Evolutionary conservation across 2,797 vertebrate species (phyloP).

Genomic region (Karalla daura): DNA sequence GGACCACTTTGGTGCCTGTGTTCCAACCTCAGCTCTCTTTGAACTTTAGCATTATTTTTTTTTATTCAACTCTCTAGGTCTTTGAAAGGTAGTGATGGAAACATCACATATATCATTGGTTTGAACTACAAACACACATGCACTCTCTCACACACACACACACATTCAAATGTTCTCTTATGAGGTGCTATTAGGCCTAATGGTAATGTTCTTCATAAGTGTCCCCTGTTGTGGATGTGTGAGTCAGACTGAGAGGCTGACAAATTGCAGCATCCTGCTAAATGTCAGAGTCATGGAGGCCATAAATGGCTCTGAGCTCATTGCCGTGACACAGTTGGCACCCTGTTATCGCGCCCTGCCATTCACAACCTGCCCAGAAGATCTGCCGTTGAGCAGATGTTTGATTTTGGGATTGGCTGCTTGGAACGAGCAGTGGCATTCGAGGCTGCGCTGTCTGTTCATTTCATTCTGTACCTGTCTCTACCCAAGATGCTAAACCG

Average conservation of each 20-base stretch:
- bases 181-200: conserved; percentile 62
- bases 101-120: conserved; percentile 37
- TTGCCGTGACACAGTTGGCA: conserved; percentile 75
- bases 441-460: conserved; percentile 13
- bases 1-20: conserved; percentile 1
- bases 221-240: conserved; percentile 63
- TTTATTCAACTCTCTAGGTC: conserved; percentile 10
- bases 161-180: conserved; percentile 34
- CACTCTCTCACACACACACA: conserved; percentile 14
- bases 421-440: neutral
- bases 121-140: conserved; percentile 7
- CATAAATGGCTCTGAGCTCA: conserved; percentile 75
- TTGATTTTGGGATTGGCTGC: conserved; percentile 42
- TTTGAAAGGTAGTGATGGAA: conserved; percentile 31
- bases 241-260: conserved; percentile 75
- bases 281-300: conserved; percentile 77
- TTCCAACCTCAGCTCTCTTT: conserved; percentile 23
- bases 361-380: conserved; percentile 62
- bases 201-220: conserved; percentile 70
- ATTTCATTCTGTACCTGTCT: conserved; percentile 4
- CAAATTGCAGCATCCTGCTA: conserved; percentile 77
- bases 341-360: conserved; percentile 45
- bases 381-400: conserved; percentile 53
- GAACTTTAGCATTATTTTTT: conserved; percentile 40
- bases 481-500: conserved; percentile 23